phyloP scores from a whole-genome alignment of 2,113 vertebrate species.

The Chrysochloris asiatica region DNA sequence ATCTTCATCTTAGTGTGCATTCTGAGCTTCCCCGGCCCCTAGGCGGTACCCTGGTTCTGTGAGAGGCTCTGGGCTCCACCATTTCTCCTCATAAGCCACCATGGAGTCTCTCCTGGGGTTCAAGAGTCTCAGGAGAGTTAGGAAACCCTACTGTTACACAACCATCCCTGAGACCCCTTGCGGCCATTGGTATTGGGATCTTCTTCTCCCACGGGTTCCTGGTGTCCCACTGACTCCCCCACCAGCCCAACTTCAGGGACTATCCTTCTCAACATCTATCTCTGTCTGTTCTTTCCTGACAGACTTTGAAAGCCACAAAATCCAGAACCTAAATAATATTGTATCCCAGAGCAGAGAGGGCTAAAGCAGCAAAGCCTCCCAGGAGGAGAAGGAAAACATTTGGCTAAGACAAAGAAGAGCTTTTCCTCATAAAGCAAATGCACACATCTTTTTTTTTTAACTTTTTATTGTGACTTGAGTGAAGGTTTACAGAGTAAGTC shows the following conservation, averaged over 20 bases:
- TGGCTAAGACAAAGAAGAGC: neutral
- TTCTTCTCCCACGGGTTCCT: neutral
- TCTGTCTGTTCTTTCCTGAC: neutral
- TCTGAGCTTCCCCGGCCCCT: neutral
- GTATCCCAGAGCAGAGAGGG: too few species aligned
- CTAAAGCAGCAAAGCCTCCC: neutral
- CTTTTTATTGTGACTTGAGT: too few species aligned
- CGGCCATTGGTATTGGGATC: neutral
- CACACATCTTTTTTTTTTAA: too few species aligned
- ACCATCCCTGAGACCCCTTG: neutral
- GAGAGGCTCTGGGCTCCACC: neutral
- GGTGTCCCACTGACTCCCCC: rapidly evolving
- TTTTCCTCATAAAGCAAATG: neutral
- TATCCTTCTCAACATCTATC: neutral
- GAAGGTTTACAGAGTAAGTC: too few species aligned
- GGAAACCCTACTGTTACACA: neutral
- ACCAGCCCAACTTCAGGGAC: neutral
- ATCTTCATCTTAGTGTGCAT: too few species aligned
- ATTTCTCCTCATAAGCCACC: neutral
- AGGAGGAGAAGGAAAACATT: neutral
- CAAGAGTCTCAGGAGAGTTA: too few species aligned
- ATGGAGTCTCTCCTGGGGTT: neutral
- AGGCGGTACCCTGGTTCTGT: neutral
- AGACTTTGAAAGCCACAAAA: neutral
- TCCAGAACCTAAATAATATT: neutral